Evolutionary conservation across 2,113 vertebrate genomes (phyloP).

Genomic region (Phycodurus eques): DNA sequence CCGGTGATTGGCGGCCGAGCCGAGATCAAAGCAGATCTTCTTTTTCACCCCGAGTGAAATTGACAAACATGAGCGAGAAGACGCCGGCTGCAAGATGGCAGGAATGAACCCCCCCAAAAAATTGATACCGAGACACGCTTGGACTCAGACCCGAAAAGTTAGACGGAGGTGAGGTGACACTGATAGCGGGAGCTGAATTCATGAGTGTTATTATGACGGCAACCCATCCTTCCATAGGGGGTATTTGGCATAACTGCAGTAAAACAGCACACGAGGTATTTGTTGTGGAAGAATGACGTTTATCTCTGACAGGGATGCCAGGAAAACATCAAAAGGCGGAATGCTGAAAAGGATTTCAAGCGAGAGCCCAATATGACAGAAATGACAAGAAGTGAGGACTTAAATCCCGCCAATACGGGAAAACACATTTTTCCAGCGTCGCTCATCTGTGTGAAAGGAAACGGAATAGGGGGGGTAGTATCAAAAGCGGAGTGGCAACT

Average conservation of each 20-base stretch:
- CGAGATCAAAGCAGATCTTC: background rate
- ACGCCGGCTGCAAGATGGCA: background rate
- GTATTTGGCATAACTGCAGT: background rate
- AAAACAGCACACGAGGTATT: background rate
- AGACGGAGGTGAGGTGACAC: background rate
- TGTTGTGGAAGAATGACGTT: background rate
- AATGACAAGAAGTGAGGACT: background rate
- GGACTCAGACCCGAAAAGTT: no score
- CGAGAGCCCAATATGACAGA: background rate
- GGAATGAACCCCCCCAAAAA: background rate
- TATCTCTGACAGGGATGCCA: background rate
- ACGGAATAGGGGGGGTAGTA: background rate
- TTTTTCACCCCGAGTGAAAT: background rate
- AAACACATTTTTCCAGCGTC: background rate
- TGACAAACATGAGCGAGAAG: background rate
- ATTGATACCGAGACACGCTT: background rate
- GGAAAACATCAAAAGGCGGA: slow-evolving; percentile 2
- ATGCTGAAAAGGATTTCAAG: background rate
- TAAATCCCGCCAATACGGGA: background rate
- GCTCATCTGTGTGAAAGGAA: background rate
- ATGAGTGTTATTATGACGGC: background rate
- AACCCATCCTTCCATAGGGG: background rate
- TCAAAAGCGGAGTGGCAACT: background rate
- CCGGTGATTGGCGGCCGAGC: background rate
- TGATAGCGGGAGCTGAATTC: background rate